These are phyloP conservation scores for Mylabris sibirica DNA, from an alignment of 2,888 invertebrate species.

Conservation along the genomic window DNA sequence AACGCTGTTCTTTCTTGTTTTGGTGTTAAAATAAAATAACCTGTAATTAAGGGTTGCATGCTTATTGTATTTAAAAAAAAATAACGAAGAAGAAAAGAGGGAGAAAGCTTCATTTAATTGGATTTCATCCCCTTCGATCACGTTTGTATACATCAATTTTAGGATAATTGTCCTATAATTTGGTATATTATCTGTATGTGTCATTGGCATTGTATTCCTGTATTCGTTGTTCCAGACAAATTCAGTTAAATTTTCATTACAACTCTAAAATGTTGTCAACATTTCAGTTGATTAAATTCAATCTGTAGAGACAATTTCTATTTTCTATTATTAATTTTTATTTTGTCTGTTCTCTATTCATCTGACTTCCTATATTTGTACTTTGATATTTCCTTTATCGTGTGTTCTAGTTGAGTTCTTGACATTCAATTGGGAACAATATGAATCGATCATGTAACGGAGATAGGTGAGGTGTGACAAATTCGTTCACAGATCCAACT, in stretches of 20 bases:
- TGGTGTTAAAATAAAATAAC: not conserved
- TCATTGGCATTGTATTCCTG: not conserved
- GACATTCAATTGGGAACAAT: constrained; percentile 23
- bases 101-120: not conserved
- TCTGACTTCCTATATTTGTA: not conserved
- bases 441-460: constrained; percentile 32
- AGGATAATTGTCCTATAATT: not conserved
- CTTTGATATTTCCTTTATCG: not conserved
- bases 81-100: not conserved
- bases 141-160: not conserved
- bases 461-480: constrained; percentile 28
- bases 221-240: not conserved
- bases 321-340: not conserved
- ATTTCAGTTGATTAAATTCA: not conserved
- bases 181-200: not conserved
- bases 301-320: not conserved
- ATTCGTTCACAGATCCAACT: constrained; percentile 19
- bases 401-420: constrained; percentile 1
- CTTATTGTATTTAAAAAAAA: not conserved
- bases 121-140: not conserved
- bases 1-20: not conserved
- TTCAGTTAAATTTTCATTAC: not conserved
- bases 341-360: not conserved
- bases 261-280: not conserved
- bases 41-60: not conserved